Evolutionary conservation across 2,888 invertebrate genomes (phyloP), one percentile per base, ranked within the genome.

Genomic region (Stramonita haemastoma): DNA sequence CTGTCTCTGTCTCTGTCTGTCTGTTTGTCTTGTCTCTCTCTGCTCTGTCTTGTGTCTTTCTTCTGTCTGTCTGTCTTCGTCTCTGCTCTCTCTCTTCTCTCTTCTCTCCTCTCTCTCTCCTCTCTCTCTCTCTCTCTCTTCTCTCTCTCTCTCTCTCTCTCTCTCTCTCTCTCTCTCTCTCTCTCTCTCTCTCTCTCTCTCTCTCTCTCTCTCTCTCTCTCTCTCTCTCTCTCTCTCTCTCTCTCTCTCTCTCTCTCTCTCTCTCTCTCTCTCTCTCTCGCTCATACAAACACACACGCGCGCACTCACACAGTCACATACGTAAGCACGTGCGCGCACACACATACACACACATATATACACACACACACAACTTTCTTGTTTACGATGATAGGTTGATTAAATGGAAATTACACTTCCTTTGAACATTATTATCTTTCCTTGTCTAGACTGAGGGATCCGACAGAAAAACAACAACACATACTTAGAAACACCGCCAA

Each of bases 191-290:
- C 79, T 34, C 17, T 15, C 34, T 79, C 79, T 79, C 15, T 34
- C 34, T 34, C 79, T 79, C 15, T 34, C 34, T 79, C 79, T 32
- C 1, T 32, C 34, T 79, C 32, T 79, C 19, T 13, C 15, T 32
- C 34, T 77, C 17, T 17, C 17, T 77, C 77, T 77, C 29, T 70
- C 73, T 34, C 32, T 17, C 32, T 6, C 19, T 81, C 81, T 29
- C 79, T 34, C 17, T 15, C 85, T 85, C 77, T 77, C n/a, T 85
- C 79, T 88, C 57, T 86, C 57, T 88, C 66, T 29, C 36, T 56
- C 56, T 89, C 81, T 89, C 70, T 89, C 56, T 90, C 66, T 90
- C 73, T 81, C 70, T 88, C 77, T 79, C 66, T 79, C 22, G 81
- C 46, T 79, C 85, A 46, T 46, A 46, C 8, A 46, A 46, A 46